Percentiles rank a stretch among this genome's conserved stretches.
Conservation (phyloP, 1,140 invertebrate genomes). For the Pogonognathellus flavescens region DNA sequence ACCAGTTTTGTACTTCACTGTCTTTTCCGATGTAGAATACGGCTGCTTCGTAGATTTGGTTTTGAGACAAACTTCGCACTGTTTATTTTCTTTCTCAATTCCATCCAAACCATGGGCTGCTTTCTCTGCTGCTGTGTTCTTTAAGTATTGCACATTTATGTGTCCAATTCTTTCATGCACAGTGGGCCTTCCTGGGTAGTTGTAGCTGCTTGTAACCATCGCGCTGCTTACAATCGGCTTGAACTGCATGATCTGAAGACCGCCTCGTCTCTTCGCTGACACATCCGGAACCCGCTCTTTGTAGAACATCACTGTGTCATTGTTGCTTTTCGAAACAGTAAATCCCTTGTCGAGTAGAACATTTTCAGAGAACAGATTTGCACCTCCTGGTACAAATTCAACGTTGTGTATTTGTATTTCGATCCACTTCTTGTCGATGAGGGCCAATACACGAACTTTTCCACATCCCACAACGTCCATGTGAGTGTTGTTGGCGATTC, state of each 20-base stretch:
- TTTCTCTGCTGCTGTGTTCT: not conserved
- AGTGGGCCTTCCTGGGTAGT: too few relatives aligned
- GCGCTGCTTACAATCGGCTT: too few relatives aligned
- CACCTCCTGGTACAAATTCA: constrained; percentile 29
- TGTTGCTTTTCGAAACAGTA: not conserved
- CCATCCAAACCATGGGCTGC: too few relatives aligned
- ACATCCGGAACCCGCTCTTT: not conserved
- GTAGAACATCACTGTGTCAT: not conserved
- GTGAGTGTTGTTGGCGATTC: constrained; percentile 1
- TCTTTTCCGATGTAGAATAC: not conserved
- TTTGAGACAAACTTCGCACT: too few relatives aligned
- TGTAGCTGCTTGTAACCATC: too few relatives aligned
- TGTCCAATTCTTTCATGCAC: not conserved
- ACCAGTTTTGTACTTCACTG: too few relatives aligned
- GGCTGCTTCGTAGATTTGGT: not conserved
- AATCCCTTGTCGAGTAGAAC: constrained; percentile 29
- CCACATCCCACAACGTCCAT: not conserved
- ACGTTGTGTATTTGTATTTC: constrained; percentile 15
- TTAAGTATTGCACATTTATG: not conserved
- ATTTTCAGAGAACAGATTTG: constrained; percentile 55
- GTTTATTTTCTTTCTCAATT: too few relatives aligned
- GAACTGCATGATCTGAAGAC: constrained; percentile 36
- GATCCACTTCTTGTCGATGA: not conserved
- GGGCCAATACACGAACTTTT: constrained; percentile 51
- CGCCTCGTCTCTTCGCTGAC: not conserved